phyloP scores from a whole-genome alignment of 2,888 invertebrate species.

The Oxyscelio sp. region DNA sequence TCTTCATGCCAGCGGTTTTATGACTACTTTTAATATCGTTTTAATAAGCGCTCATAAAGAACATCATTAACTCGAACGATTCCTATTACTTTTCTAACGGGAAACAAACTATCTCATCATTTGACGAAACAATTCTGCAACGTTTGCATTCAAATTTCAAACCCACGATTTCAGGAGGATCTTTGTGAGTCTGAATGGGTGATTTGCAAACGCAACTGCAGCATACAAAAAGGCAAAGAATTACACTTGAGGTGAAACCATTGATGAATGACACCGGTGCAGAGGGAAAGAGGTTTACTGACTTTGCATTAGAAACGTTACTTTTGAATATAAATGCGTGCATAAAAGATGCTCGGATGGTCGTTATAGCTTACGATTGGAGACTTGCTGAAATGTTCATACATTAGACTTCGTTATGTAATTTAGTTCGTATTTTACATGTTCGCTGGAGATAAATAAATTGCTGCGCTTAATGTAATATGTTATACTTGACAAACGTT shows the following conservation, averaged over 20 bases:
- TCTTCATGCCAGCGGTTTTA: background rate
- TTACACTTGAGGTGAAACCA: conserved; percentile 42
- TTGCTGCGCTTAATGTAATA: background rate
- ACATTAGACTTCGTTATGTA: conserved; percentile 45
- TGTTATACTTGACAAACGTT: conserved; percentile 7
- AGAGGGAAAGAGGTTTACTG: conserved; percentile 18
- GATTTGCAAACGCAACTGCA: conserved; percentile 48
- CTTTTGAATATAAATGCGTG: conserved; percentile 51
- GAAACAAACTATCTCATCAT: background rate
- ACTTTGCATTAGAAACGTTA: conserved; percentile 44
- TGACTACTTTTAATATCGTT: conserved; percentile 9
- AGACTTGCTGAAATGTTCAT: conserved; percentile 11
- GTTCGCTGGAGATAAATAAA: conserved; percentile 33
- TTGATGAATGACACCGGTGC: conserved; percentile 44
- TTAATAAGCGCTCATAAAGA: conserved; percentile 1
- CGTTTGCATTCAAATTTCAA: conserved; percentile 28
- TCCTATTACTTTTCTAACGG: background rate
- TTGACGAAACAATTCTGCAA: conserved; percentile 8
- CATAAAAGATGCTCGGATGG: conserved; percentile 48
- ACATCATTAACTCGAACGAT: background rate
- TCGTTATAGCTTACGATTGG: conserved; percentile 40
- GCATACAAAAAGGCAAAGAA: conserved; percentile 48
- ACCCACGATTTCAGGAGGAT: conserved; percentile 49
- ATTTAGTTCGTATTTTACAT: background rate
- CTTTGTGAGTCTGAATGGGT: conserved; percentile 14